phyloP scores from a whole-genome alignment of 2,888 invertebrate genomes.

The Aphidius colemani region DNA sequence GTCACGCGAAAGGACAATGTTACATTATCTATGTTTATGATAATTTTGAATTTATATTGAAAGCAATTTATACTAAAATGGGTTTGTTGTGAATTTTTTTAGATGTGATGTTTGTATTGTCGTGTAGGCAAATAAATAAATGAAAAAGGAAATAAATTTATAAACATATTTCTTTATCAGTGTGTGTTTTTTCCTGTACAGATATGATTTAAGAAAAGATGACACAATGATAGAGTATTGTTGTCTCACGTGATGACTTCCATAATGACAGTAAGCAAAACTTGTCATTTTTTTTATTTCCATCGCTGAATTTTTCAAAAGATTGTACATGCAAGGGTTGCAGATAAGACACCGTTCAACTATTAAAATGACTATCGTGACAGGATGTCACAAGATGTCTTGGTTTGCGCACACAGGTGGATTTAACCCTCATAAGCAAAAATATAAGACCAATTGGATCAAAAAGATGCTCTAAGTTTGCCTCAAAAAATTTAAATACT shows the following conservation, averaged over 20 bases:
- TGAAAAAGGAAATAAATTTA: constrained; percentile 17
- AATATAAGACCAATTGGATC: no score
- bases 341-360: constrained; percentile 44
- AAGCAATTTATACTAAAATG: no score
- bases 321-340: constrained; percentile 50
- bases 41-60: no score
- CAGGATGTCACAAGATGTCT: constrained; percentile 42
- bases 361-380: constrained; percentile 41
- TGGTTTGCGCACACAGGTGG: no score
- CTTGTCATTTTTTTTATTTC: constrained; percentile 15
- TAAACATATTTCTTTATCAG: constrained; percentile 21
- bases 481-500: no score
- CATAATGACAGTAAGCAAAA: constrained; percentile 46
- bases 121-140: background rate
- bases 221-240: constrained; percentile 34
- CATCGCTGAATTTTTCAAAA: constrained; percentile 21
- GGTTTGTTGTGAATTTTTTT: no score
- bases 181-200: constrained; percentile 23
- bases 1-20: constrained; percentile 54
- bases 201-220: constrained; percentile 23
- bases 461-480: no score
- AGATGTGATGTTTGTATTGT: no score
- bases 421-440: no score
- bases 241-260: constrained; percentile 45
- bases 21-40: background rate